Evolutionary conservation across 2,797 vertebrate species (phyloP).

Genomic region (Paedocypris micromegethes): DNA sequence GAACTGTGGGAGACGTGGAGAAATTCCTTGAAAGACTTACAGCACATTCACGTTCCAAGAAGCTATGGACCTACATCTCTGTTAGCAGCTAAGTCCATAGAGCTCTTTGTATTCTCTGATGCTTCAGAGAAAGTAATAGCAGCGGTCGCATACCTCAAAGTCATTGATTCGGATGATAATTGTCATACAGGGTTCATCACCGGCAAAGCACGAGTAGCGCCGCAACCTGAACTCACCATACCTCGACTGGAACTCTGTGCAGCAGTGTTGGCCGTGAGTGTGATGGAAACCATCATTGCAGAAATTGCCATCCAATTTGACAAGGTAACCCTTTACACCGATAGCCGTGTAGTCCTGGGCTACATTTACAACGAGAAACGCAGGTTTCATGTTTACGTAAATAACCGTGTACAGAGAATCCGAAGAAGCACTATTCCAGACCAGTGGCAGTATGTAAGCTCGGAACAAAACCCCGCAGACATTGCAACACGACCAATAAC

Average conservation of each 20-base stretch:
- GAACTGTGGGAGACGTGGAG: neutral
- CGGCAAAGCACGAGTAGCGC: constrained; percentile 16
- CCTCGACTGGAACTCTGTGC: constrained; percentile 15
- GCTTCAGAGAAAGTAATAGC: neutral
- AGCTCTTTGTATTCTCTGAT: neutral
- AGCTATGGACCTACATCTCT: neutral
- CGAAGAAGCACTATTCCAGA: neutral
- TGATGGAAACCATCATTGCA: constrained; percentile 11
- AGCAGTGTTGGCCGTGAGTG: constrained; percentile 18
- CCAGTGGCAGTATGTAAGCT: constrained; percentile 20
- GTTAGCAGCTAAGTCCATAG: neutral
- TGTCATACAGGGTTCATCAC: constrained; percentile 1
- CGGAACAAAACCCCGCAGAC: constrained; percentile 22
- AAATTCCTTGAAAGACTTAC: neutral
- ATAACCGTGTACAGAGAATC: constrained; percentile 12
- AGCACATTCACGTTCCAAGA: neutral
- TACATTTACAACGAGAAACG: constrained; percentile 15
- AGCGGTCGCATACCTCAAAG: neutral
- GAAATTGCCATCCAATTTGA: constrained; percentile 14
- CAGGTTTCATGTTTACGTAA: constrained; percentile 24
- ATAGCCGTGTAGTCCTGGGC: constrained; percentile 4
- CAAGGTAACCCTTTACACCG: neutral
- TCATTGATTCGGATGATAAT: neutral
- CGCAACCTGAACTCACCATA: constrained; percentile 22
- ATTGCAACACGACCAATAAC: constrained; percentile 11